phyloP scores from a whole-genome alignment of 2,113 vertebrate species.

The Alectura lathami region DNA sequence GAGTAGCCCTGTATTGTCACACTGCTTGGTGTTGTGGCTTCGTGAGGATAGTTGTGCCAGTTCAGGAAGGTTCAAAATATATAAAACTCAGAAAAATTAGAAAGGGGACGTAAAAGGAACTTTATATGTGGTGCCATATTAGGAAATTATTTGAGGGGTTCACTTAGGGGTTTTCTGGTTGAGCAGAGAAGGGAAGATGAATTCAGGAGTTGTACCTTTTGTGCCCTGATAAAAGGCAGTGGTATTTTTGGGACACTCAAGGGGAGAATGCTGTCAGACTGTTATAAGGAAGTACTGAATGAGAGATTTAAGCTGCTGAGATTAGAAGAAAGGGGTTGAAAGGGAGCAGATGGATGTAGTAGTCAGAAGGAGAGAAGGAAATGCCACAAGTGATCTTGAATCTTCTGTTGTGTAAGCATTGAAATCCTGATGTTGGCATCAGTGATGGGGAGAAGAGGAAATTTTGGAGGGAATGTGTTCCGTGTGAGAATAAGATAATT shows the following conservation, averaged over 20 bases:
- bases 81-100: background rate
- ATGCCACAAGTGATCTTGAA: background rate
- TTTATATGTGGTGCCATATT: background rate
- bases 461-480: background rate
- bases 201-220: background rate
- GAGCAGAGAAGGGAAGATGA: background rate
- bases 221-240: background rate
- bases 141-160: background rate
- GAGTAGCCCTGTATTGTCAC: background rate
- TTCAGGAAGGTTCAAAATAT: background rate
- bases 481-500: background rate
- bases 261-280: background rate
- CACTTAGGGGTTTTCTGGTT: background rate
- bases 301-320: background rate
- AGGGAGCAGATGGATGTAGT: background rate
- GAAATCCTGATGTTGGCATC: background rate
- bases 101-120: background rate
- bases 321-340: background rate
- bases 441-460: background rate
- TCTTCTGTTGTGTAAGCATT: background rate
- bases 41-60: rapidly evolving
- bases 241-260: background rate
- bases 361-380: background rate
- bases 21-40: background rate
- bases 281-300: background rate